Conservation (phyloP, 2,797 vertebrate species). For the Smutsia temminckii region DNA sequence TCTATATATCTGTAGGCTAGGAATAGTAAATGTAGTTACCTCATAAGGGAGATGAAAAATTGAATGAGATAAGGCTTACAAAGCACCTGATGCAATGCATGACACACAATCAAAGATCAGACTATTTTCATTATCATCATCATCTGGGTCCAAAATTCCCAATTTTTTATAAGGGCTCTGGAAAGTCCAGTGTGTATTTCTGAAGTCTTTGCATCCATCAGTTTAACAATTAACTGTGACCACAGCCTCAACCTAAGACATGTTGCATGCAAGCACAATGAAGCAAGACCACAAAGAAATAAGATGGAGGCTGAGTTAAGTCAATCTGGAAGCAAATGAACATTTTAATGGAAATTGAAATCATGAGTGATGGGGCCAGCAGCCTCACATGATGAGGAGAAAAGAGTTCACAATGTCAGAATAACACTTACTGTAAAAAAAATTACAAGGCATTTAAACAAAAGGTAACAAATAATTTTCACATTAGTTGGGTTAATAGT, state of each 20-base stretch:
- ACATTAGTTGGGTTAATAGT: neutral
- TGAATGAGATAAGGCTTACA: neutral
- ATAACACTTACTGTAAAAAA: neutral
- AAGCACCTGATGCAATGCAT: neutral
- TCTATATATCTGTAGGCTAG: neutral
- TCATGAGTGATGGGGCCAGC: neutral
- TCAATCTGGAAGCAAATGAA: neutral
- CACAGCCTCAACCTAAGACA: neutral
- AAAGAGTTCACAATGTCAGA: neutral
- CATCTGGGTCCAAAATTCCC: neutral
- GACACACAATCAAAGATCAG: neutral
- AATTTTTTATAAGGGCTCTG: neutral
- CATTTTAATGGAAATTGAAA: conserved; percentile 34
- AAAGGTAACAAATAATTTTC: conserved; percentile 17
- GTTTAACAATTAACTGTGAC: conserved; percentile 7
- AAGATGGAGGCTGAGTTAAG: neutral
- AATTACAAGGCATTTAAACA: neutral
- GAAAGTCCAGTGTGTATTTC: neutral
- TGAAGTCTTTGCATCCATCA: neutral
- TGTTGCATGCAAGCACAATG: neutral
- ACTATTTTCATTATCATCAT: neutral
- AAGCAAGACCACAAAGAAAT: neutral
- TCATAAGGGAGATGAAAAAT: neutral
- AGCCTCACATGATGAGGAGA: neutral
- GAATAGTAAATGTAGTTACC: neutral